Evolutionary conservation across 2,888 invertebrate genomes (phyloP).

Genomic region (Busseola fusca): DNA sequence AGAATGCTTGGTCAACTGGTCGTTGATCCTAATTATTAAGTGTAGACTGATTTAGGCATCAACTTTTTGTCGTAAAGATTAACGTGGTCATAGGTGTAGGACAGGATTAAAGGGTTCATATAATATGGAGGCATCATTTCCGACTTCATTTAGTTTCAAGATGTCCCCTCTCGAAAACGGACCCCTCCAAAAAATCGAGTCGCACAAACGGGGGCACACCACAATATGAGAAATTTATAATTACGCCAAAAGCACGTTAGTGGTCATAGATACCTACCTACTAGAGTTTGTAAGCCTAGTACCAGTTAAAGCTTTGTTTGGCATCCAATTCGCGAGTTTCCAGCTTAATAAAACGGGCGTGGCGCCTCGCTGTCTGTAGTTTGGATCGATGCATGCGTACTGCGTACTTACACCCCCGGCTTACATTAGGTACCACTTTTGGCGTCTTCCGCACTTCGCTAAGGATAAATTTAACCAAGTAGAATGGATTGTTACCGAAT

Average conservation of each 20-base stretch:
- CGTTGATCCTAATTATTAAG: neutral
- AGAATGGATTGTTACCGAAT: neutral
- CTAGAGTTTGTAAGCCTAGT: neutral
- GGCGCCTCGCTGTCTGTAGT: slow-evolving; percentile 56
- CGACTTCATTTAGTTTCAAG: slow-evolving; percentile 8
- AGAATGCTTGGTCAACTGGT: slow-evolving; percentile 1
- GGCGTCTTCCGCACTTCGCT: slow-evolving; percentile 2
- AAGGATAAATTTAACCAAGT: slow-evolving; percentile 3
- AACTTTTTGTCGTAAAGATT: neutral
- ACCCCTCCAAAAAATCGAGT: slow-evolving; percentile 23
- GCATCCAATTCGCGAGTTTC: slow-evolving; percentile 23
- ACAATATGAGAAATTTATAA: neutral
- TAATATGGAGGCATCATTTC: neutral
- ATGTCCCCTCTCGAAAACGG: slow-evolving; percentile 5
- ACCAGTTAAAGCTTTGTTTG: slow-evolving; percentile 23
- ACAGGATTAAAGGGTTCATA: neutral
- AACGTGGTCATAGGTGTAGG: slow-evolving; percentile 2
- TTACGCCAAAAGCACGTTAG: neutral
- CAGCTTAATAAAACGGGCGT: slow-evolving; percentile 47
- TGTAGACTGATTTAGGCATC: neutral
- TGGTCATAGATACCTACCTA: neutral
- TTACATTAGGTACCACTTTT: slow-evolving; percentile 23
- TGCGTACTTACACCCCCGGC: slow-evolving; percentile 42
- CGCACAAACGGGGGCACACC: no score
- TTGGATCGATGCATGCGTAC: slow-evolving; percentile 54